Conservation (phyloP, 2,797 vertebrate species). For the Microcaecilia unicolor region DNA sequence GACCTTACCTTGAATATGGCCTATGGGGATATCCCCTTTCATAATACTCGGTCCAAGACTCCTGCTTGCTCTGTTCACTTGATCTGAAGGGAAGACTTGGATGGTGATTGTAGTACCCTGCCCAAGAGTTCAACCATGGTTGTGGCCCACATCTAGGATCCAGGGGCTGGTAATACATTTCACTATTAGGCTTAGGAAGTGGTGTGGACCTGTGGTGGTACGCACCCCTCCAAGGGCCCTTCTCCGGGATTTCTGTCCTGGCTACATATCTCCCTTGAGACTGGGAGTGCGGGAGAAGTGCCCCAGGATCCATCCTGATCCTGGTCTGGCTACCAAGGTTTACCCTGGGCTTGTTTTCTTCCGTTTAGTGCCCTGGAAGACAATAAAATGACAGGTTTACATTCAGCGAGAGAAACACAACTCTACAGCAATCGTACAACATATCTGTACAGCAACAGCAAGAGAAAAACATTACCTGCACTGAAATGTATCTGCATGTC, state of each 20-base stretch:
- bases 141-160: not conserved
- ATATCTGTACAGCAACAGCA: no score
- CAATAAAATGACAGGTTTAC: no score
- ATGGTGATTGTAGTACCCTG: conserved; percentile 2
- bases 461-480: no score
- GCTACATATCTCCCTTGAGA: not conserved
- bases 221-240: not conserved
- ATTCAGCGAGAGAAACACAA: no score
- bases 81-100: accelerated
- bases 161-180: conserved; percentile 12
- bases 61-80: not conserved
- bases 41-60: not conserved
- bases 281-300: not conserved
- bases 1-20: conserved; percentile 32
- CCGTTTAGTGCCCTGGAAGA: no score
- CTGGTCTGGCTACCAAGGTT: not conserved
- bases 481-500: no score
- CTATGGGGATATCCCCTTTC: conserved; percentile 1
- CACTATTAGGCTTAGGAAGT: conserved; percentile 3
- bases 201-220: accelerated
- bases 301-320: conserved; percentile 38
- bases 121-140: conserved; percentile 16
- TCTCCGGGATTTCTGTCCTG: not conserved
- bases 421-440: no score
- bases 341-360: no score